These are phyloP conservation scores for Leptodactylus fuscus DNA, from an alignment of 2,113 vertebrate species.

Conservation along the genomic window DNA sequence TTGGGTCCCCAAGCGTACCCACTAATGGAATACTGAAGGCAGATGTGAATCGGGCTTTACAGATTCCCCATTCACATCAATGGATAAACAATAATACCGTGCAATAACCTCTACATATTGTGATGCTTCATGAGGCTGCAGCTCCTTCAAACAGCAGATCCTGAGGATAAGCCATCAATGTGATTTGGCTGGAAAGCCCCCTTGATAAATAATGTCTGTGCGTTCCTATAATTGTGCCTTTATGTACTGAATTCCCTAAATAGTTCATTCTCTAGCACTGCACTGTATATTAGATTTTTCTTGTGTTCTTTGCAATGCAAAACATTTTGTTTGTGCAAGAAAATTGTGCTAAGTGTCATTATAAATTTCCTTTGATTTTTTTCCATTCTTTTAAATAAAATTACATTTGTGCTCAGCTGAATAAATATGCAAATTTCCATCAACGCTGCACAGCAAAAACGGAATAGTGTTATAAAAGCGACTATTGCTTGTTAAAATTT, in stretches of 20 bases:
- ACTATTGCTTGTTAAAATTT: not conserved
- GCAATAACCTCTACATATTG: no score
- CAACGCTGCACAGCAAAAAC: conserved; percentile 5
- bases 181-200: no score
- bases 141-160: no score
- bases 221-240: not conserved
- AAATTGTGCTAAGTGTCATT: conserved; percentile 24
- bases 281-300: not conserved
- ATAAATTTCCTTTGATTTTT: conserved; percentile 4
- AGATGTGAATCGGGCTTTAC: no score
- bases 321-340: conserved; percentile 21
- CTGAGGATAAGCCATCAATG: no score
- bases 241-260: not conserved
- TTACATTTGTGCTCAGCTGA: conserved; percentile 15
- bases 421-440: conserved; percentile 34
- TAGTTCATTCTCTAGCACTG: not conserved
- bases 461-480: conserved; percentile 21
- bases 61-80: no score
- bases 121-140: no score
- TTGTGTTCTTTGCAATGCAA: not conserved
- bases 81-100: no score
- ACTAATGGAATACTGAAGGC: no score
- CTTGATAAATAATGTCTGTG: no score
- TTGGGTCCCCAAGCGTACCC: no score
- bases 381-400: conserved; percentile 27